Conservation (phyloP, 2,888 invertebrate species). For the Rapana venosa region DNA sequence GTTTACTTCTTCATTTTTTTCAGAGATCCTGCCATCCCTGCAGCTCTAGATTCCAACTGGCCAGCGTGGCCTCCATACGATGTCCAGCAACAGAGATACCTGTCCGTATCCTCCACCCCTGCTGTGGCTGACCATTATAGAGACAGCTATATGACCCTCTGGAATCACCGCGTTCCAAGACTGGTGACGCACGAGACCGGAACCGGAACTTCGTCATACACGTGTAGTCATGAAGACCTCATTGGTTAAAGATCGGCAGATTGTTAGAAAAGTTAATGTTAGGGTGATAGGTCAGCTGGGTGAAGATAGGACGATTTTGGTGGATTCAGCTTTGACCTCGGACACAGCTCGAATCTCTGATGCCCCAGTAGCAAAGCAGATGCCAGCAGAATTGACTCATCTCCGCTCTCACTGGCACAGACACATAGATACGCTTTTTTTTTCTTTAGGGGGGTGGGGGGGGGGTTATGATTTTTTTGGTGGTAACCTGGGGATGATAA, state of each 20-base stretch:
- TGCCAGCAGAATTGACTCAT: too few relatives aligned
- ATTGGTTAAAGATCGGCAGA: background rate
- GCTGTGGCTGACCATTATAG: background rate
- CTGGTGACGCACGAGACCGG: background rate
- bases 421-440: too few relatives aligned
- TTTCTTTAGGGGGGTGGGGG: too few relatives aligned
- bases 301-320: too few relatives aligned
- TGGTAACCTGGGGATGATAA: too few relatives aligned
- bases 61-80: background rate
- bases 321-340: too few relatives aligned
- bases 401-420: too few relatives aligned
- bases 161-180: background rate
- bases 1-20: background rate
- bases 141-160: background rate
- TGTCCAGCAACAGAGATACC: background rate
- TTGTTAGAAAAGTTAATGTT: too few relatives aligned
- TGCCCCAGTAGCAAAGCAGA: too few relatives aligned
- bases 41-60: background rate
- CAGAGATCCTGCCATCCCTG: background rate
- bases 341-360: too few relatives aligned
- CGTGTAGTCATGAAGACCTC: background rate
- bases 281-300: too few relatives aligned
- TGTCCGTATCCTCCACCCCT: constrained; percentile 9
- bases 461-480: too few relatives aligned
- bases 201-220: background rate